Evolutionary conservation across 2,888 invertebrate genomes (phyloP).

Genomic region (Zelleria hepariella): DNA sequence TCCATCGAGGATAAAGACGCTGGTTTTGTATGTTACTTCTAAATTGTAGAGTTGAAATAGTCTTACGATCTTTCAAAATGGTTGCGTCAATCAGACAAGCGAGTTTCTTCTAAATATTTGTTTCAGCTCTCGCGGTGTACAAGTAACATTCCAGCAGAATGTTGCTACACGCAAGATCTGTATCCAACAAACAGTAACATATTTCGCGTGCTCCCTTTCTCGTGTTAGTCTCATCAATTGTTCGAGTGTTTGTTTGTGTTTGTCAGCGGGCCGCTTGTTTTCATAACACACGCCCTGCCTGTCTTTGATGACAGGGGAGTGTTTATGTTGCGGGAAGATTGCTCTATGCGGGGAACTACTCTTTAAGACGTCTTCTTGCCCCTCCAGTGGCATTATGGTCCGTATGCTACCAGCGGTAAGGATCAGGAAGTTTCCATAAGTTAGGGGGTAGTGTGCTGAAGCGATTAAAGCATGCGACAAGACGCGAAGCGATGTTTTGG

Average conservation of each 20-base stretch:
- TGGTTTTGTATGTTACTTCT: no score
- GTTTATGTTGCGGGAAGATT: constrained; percentile 54
- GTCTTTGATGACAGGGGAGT: constrained; percentile 58
- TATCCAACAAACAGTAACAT: neutral
- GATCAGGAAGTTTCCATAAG: neutral
- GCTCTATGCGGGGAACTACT: constrained; percentile 32
- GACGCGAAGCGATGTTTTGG: neutral
- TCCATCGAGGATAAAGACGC: no score
- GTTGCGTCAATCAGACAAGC: neutral
- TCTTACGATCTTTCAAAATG: neutral
- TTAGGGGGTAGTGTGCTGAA: neutral
- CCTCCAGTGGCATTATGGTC: neutral
- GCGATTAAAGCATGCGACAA: neutral
- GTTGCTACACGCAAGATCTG: neutral
- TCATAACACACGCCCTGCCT: constrained; percentile 58
- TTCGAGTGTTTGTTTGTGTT: constrained; percentile 38
- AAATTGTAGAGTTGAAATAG: no score
- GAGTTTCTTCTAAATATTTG: neutral
- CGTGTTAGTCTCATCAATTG: constrained; percentile 3
- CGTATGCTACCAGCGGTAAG: neutral
- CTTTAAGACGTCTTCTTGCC: constrained; percentile 20
- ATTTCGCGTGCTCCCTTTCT: neutral
- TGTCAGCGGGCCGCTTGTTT: constrained; percentile 62
- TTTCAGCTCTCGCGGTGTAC: neutral
- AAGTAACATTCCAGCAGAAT: neutral